Base-by-base conservation (phyloP, 2,888 invertebrate species). In the Phaonia tiefii region DNA sequence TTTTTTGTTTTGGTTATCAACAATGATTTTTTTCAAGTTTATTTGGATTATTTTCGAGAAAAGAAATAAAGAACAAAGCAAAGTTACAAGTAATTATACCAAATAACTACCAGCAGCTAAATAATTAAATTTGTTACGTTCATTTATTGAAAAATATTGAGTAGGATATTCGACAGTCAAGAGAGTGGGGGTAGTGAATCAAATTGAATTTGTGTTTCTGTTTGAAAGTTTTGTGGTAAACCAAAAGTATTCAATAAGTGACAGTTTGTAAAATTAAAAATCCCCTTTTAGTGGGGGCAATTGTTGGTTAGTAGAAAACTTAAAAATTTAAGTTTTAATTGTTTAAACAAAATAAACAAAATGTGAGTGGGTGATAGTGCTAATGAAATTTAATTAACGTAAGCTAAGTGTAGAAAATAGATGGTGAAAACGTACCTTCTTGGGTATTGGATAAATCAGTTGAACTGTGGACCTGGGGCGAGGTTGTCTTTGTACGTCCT, bases 391-490 rank as follows among this genome's bases (percentile, higher is more conserved):
- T 17, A 42, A 63, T 15, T 39, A 20, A 72, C 37, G 11, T 26
- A 71, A 66, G 37, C 17, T 31, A 75, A 31, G 31, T 8, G 3
- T 31, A 31, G 8, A 8, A 31, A 31, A n/a, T n/a, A 69, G 20
- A 31, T 75, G 15, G 11, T 4, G 20, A 42, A 20, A 44, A 73
- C 86, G 87, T 84, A 90, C 91, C 90, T 87, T 91, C 91, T 84
- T 90, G 89, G 31, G 89, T 90, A 76, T 90, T 90, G 49, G 91
- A 91, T 85, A 93, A 92, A 88, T 94, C 95, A 10, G 95, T 95
- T 56, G 95, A 95, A 88, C 95, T 95, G 89, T 95, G 95, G 84
- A 95, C 95, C 90, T 93, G 94, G 10, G 94, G 93, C 51, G 94
- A 94, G 74, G 92, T 92, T 74, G 92, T 92, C 87, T 91, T 91